Evolutionary conservation across 2,113 vertebrate genomes (phyloP).

Genomic region (Mugil cephalus): DNA sequence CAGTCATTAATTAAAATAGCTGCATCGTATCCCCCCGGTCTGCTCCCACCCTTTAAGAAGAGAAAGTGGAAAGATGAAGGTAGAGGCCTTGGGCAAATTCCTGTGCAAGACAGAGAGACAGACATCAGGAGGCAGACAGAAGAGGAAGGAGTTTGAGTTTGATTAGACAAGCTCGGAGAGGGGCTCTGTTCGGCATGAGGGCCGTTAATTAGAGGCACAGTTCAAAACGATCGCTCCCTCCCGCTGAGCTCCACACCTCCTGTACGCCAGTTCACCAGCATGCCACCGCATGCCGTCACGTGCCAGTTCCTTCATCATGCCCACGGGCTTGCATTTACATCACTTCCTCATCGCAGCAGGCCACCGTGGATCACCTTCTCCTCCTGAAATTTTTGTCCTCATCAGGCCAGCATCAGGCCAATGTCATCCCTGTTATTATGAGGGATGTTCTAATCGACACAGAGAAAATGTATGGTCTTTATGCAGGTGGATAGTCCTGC

Average conservation of each 20-base stretch:
- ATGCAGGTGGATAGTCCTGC: too few relatives aligned
- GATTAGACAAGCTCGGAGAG: constrained; percentile 60
- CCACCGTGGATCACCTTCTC: not conserved
- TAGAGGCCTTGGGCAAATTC: constrained; percentile 53
- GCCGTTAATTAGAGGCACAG: constrained; percentile 68
- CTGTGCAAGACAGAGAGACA: constrained; percentile 18
- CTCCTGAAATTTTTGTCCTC: constrained; percentile 18
- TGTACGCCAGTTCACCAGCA: constrained; percentile 29
- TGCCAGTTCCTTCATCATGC: constrained; percentile 24
- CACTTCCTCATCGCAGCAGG: constrained; percentile 28
- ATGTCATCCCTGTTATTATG: not conserved
- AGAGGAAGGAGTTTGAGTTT: constrained; percentile 20
- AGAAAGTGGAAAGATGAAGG: constrained; percentile 38
- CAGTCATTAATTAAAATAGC: constrained; percentile 57
- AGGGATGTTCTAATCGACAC: too few relatives aligned
- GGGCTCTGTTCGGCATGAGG: constrained; percentile 37
- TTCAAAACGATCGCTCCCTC: constrained; percentile 65
- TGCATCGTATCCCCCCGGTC: constrained; percentile 41
- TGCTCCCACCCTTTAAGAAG: constrained; percentile 18
- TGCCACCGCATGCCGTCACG: constrained; percentile 42
- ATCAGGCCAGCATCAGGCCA: constrained; percentile 4
- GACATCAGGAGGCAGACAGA: constrained; percentile 26
- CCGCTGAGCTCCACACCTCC: constrained; percentile 39
- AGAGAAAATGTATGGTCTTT: too few relatives aligned
- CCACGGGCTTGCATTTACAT: not conserved